A percentile compares a stretch with the other conserved stretches of the same genome.
These are phyloP conservation scores for Smittia aterrima DNA, from an alignment of 2,888 invertebrate genomes.

Conservation along the genomic window DNA sequence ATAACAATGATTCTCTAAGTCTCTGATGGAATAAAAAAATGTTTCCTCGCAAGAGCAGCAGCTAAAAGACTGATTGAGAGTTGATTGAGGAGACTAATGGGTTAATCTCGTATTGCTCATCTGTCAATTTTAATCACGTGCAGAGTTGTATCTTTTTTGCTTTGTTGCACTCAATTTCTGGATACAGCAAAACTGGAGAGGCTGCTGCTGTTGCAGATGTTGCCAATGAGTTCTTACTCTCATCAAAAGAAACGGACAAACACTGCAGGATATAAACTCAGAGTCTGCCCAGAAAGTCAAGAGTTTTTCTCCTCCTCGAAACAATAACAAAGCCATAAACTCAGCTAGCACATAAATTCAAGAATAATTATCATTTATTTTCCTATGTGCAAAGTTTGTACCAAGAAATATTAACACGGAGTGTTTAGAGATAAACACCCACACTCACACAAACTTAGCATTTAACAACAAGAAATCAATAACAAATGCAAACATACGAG, in stretches of 20 bases:
- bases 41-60: too few relatives aligned
- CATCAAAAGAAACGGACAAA: not conserved
- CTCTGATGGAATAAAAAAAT: too few relatives aligned
- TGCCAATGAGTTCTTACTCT: not conserved
- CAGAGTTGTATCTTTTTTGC: not conserved
- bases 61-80: not conserved
- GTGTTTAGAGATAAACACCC: not conserved
- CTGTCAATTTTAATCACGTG: not conserved
- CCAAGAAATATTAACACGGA: not conserved
- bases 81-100: not conserved
- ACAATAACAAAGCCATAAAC: not conserved
- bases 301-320: not conserved
- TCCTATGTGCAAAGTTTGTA: not conserved
- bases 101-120: not conserved
- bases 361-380: not conserved
- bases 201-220: conserved; percentile 18
- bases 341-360: not conserved
- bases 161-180: not conserved
- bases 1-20: too few relatives aligned
- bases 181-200: too few relatives aligned
- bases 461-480: not conserved
- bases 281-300: not conserved
- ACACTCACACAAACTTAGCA: not conserved
- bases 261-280: not conserved
- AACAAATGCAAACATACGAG: not conserved